Conservation (phyloP, 2,113 vertebrate genomes). For the Corythaeola cristata region DNA sequence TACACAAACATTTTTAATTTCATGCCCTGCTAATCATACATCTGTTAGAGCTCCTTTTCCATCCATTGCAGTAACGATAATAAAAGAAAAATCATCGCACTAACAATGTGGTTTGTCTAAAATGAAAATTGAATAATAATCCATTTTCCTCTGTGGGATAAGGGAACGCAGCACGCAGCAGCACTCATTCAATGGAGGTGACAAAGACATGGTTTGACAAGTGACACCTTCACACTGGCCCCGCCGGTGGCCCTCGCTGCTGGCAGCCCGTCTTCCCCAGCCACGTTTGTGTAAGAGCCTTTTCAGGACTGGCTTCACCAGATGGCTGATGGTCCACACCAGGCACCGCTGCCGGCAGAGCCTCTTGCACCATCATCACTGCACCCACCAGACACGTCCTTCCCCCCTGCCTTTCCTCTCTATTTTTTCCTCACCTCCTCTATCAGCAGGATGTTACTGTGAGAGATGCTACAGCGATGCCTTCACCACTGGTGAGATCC, state of each 20-base stretch:
- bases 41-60: slow-evolving; percentile 71
- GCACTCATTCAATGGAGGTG: not conserved
- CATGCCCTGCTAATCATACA: slow-evolving; percentile 80
- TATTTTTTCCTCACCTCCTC: not conserved
- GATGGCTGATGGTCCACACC: not conserved
- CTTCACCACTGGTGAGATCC: not conserved
- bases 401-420: not conserved
- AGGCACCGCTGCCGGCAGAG: not conserved
- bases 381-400: not conserved
- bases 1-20: slow-evolving; percentile 78
- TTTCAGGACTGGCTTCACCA: not conserved
- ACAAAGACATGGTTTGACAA: not conserved
- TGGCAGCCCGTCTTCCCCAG: not conserved
- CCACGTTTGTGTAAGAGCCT: not conserved
- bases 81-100: slow-evolving; percentile 61
- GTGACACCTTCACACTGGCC: fast-evolving
- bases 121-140: slow-evolving; percentile 67
- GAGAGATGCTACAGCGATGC: not conserved
- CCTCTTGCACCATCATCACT: fast-evolving
- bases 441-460: not conserved
- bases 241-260: not conserved
- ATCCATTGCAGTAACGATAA: slow-evolving; percentile 28
- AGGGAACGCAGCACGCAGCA: not conserved
- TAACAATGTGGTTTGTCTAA: slow-evolving; percentile 68
- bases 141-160: slow-evolving; percentile 41